phyloP scores from a whole-genome alignment of 2,113 vertebrate genomes.

The Crotalus helleri region DNA sequence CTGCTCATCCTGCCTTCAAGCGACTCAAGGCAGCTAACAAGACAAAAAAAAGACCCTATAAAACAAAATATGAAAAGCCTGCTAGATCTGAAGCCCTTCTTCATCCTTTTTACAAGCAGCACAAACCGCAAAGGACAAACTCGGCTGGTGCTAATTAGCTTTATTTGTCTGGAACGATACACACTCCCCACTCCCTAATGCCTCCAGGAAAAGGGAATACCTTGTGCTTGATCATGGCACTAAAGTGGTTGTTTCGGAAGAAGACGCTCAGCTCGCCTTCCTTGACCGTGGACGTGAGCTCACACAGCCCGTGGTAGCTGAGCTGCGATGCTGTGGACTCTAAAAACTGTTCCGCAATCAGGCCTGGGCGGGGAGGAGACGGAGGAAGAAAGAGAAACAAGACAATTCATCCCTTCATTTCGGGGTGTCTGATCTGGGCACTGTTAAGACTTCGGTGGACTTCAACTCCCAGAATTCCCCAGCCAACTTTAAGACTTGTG shows the following conservation, averaged over 20 bases:
- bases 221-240: conserved; percentile 92
- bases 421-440: too few species aligned
- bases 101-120: too few species aligned
- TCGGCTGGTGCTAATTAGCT: neutral
- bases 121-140: neutral
- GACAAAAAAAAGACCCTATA: neutral
- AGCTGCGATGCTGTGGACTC: conserved; percentile 87
- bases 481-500: too few species aligned
- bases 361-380: conserved; percentile 60
- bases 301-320: conserved; percentile 89
- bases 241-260: conserved; percentile 98
- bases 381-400: neutral
- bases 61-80: neutral
- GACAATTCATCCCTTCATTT: neutral
- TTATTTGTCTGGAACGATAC: neutral
- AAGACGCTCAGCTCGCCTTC: conserved; percentile 90
- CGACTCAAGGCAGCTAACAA: neutral
- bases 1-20: neutral
- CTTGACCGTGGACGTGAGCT: conserved; percentile 75
- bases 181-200: neutral
- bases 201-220: conserved; percentile 29
- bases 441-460: neutral
- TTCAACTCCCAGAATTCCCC: too few species aligned
- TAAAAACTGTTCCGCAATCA: conserved; percentile 90
- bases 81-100: neutral